phyloP scores from a whole-genome alignment of 2,888 invertebrate genomes.

The Cephus runcator region DNA sequence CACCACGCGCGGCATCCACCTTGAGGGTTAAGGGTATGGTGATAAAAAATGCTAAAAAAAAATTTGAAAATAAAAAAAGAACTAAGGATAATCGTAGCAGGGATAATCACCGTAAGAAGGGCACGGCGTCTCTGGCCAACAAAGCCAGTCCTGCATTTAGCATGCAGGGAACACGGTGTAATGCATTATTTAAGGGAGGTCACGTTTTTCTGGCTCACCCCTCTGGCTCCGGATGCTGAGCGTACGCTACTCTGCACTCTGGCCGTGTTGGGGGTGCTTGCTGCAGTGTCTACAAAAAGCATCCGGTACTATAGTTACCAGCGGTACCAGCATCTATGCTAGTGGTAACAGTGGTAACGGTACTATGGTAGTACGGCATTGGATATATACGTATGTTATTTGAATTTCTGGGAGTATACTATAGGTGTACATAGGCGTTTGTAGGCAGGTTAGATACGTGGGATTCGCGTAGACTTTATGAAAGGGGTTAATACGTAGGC shows the following conservation, averaged over 20 bases:
- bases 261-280: neutral
- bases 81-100: neutral
- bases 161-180: slow-evolving; percentile 26
- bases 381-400: neutral
- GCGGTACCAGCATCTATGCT: neutral
- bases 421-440: neutral
- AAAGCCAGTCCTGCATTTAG: neutral
- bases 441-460: neutral
- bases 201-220: slow-evolving; percentile 32
- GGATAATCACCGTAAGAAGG: neutral
- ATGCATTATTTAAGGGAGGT: slow-evolving; percentile 40
- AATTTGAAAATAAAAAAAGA: neutral
- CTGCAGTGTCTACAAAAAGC: neutral
- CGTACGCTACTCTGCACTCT: neutral
- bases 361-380: neutral
- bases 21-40: no score
- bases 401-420: neutral
- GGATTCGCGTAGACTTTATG: neutral
- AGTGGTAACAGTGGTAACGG: neutral
- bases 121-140: neutral
- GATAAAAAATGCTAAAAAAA: neutral
- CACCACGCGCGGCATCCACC: neutral
- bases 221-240: neutral
- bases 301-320: neutral
- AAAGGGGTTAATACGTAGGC: neutral